Base-by-base conservation (phyloP, 2,113 vertebrate genomes). In the Rhynchomys soricoides region DNA sequence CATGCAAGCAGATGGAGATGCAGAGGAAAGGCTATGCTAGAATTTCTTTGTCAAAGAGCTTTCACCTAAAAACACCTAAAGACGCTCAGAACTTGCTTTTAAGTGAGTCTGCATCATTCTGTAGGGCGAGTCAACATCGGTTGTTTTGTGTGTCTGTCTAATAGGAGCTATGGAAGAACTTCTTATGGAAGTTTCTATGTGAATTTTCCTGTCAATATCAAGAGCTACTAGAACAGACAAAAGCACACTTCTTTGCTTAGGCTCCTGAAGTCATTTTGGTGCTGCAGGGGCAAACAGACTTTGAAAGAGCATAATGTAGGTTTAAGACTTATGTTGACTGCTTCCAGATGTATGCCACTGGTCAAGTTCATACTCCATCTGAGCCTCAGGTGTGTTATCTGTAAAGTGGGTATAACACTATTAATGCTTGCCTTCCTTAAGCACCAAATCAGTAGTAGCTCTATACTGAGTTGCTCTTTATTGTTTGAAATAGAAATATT, bases 31-130 rank as follows among this genome's bases (percentile, higher is more conserved):
- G 21, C 29, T 57, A 10, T 26, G 22, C 86, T 73, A 2, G 24
- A 70, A 91, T 82, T 93, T 81, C 37, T 92, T 71, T 91, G 79
- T 87, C 97, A 92, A 40, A 93, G 91, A 96, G 40, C 8, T 24
- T 64, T 92, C n/a, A 34, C 34, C 43, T 9, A 26, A 66, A 91
- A 77, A 75, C 21, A 75, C 21, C 50, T 73, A 29, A 88, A 81
- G 79, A 86, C 15, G 40, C 66, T 55, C 57, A 85, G 34, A 43
- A 15, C 50, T 26, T 83, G 6, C 50, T n/a, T 75, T 73, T 73
- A 34, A 24, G 48, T 86, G 24, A 43, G 48, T 87, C 29, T 57
- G 31, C 40, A 52, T 37, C 86, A 50, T 1, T 43, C 43, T 64
- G 19, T 48, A 74, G 45, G 29, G 92, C 17, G 78, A 94, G 43